Base-by-base conservation (phyloP, 2,888 invertebrate genomes). In the Yponomeuta evonymella region DNA sequence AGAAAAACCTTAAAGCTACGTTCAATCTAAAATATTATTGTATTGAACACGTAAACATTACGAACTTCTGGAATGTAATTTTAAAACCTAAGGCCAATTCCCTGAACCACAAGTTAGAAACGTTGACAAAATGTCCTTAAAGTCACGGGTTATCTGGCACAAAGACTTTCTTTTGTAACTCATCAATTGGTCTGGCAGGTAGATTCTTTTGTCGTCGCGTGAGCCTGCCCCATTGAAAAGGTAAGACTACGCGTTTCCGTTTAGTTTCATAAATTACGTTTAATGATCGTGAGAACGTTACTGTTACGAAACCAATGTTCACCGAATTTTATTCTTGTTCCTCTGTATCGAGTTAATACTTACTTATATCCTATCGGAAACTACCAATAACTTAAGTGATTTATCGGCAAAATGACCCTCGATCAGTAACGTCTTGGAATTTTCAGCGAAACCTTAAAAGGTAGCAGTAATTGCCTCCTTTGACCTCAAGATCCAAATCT, bases 141-240 rank as follows among this genome's bases (percentile, higher is more conserved):
- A 81, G 80, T 79, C 78, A 81, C 75, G 79, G 80, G 81, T 83
- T 80, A 79, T 73, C 68, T 72, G 70, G 77, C 77, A 84, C 74
- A 77, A 78, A 83, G 80, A 79, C 75, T 77, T 77, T 78, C 76
- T 80, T 76, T 73, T 75, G 76, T 83, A 82, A 83, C 77, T 84
- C 84, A 83, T 73, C 73, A 75, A 70, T 73, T 74, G 73, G 48
- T 67, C 67, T 85, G 86, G 85, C 51, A 86, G 86, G 85, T 85
- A 85, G 77, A 76, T 72, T 71, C 72, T 75, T 79, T 30, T 33
- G 65, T 65, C 5, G 6, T 65, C 65, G 8, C 4, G 43, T 63
- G 29, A 65, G 30, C 30, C 51, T 58, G 51, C 15, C 15, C 12
- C 29, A 33, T 30, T 33, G 10, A 65, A 65, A 65, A 65, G 30